These are phyloP conservation scores for Falco columbarius DNA, from an alignment of 2,797 vertebrate genomes.

Conservation along the genomic window DNA sequence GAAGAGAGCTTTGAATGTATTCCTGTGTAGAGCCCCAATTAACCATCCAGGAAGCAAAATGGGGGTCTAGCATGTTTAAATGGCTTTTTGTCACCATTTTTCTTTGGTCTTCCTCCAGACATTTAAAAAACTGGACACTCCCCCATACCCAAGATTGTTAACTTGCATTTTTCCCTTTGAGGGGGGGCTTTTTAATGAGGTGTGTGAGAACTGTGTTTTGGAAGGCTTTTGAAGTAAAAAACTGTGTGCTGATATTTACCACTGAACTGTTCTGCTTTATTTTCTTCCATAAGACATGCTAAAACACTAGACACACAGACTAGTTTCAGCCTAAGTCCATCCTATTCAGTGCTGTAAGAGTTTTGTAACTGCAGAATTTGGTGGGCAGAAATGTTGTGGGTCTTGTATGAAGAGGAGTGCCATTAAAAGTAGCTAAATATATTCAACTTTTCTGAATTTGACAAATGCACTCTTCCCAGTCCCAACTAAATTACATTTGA, in stretches of 20 bases:
- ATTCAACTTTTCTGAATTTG: slow-evolving; percentile 18
- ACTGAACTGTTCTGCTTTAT: not conserved
- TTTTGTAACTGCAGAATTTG: not conserved
- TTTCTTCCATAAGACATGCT: not conserved
- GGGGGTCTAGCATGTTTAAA: not conserved
- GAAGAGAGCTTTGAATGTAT: not conserved
- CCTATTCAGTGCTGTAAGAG: not conserved
- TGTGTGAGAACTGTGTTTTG: not conserved
- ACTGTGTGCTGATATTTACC: not conserved
- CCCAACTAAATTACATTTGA: not conserved
- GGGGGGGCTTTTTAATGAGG: not conserved
- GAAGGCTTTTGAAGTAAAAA: not conserved
- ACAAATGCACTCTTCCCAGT: not conserved
- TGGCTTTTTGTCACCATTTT: not conserved
- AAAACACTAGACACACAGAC: not conserved
- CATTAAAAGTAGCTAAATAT: slow-evolving; percentile 16
- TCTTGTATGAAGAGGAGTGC: not conserved
- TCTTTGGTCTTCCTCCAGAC: not conserved
- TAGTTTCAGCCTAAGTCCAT: not conserved
- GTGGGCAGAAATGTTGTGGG: not conserved
- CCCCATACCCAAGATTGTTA: not conserved
- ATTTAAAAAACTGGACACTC: not conserved
- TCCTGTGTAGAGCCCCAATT: not conserved
- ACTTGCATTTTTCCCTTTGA: not conserved
- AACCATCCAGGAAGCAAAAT: not conserved